Evolutionary conservation across 2,113 vertebrate species (phyloP).

Genomic region (Chroicocephalus ridibundus): DNA sequence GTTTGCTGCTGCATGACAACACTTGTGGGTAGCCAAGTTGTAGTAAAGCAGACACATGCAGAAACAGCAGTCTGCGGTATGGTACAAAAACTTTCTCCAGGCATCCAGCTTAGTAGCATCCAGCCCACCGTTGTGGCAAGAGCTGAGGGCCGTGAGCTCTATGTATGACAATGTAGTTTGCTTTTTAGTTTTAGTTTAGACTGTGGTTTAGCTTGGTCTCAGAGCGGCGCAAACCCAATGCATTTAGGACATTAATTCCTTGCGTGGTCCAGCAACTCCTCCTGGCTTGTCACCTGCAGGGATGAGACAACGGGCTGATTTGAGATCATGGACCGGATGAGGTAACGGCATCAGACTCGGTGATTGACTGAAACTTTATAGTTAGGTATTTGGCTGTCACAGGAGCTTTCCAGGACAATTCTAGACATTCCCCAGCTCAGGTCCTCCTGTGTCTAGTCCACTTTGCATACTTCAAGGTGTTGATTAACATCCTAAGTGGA

Average conservation of each 20-base stretch:
- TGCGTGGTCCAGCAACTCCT: neutral
- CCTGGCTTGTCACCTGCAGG: neutral
- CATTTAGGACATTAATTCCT: neutral
- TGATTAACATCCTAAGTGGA: neutral
- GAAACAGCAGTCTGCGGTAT: neutral
- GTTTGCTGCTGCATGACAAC: neutral
- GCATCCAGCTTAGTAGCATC: neutral
- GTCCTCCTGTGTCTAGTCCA: neutral
- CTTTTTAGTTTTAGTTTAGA: neutral
- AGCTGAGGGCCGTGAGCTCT: neutral
- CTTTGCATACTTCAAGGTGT: neutral
- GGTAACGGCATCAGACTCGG: neutral
- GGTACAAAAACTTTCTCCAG: neutral
- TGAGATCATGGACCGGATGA: neutral
- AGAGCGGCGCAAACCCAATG: neutral
- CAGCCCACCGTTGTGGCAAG: neutral
- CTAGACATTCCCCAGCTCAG: neutral
- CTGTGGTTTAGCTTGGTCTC: neutral
- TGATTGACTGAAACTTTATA: neutral
- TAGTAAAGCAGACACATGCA: neutral
- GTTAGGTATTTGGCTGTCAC: neutral
- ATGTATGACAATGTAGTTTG: neutral
- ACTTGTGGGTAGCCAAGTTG: neutral
- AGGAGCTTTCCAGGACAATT: neutral
- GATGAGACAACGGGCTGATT: neutral